phyloP scores from a whole-genome alignment of 2,888 invertebrate genomes.

The Pachycephus smyrnensis region DNA sequence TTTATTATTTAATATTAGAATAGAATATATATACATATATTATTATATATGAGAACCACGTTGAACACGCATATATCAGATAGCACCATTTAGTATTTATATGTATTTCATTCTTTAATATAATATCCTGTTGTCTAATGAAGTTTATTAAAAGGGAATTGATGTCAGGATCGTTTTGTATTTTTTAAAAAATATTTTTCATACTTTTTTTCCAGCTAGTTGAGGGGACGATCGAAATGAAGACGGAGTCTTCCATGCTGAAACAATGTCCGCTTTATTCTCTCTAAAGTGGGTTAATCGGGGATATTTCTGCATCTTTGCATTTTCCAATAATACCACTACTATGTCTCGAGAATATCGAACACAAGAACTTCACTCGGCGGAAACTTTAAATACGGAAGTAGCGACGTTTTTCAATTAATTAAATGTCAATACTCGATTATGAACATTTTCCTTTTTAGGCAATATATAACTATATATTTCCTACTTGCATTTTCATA shows the following conservation, averaged over 20 bases:
- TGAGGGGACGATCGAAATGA: neutral
- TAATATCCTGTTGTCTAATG: constrained; percentile 18
- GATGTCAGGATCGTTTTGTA: neutral
- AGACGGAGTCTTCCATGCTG: neutral
- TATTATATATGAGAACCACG: constrained; percentile 22
- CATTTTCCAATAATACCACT: neutral
- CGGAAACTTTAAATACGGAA: neutral
- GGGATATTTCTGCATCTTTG: neutral
- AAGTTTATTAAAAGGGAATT: constrained; percentile 14
- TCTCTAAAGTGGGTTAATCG: neutral
- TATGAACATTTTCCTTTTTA: neutral
- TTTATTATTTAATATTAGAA: constrained; percentile 46
- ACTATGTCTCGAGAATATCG: neutral
- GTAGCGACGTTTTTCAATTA: neutral
- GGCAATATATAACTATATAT: neutral
- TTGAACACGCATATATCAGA: constrained; percentile 34
- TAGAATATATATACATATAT: constrained; percentile 30
- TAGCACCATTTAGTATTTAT: constrained; percentile 44
- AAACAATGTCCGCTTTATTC: neutral
- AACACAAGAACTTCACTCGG: neutral
- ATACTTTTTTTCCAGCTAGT: neutral
- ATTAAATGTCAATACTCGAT: neutral
- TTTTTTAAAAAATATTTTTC: neutral
- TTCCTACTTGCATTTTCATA: neutral
- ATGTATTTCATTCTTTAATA: constrained; percentile 21